These are phyloP conservation scores for Gephyroberyx darwinii DNA, from an alignment of 2,797 vertebrate species.

Conservation along the genomic window DNA sequence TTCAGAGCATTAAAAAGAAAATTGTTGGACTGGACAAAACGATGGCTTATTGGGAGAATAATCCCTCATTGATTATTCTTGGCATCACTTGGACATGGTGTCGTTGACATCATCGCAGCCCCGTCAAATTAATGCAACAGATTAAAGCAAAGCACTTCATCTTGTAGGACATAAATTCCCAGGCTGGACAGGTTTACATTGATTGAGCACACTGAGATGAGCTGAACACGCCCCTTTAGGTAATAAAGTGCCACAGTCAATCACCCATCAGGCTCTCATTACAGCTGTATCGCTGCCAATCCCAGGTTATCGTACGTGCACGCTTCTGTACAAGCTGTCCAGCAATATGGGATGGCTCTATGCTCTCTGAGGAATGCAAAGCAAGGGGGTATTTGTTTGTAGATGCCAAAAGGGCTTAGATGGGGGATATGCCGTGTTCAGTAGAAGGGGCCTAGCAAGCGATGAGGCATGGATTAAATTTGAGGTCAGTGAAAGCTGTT, in stretches of 20 bases:
- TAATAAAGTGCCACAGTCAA: conserved; percentile 68
- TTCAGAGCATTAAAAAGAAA: background rate
- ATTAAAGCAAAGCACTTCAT: conserved; percentile 54
- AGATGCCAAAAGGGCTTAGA: background rate
- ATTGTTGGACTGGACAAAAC: background rate
- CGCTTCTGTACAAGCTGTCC: conserved; percentile 41
- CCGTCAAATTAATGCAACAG: conserved; percentile 55
- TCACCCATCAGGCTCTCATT: conserved; percentile 62
- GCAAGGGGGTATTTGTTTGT: background rate
- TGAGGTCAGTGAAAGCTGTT: background rate
- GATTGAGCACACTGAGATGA: conserved; percentile 66
- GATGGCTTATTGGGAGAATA: conserved; percentile 6
- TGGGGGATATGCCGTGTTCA: background rate
- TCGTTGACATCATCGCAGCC: conserved; percentile 21
- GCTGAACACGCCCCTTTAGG: conserved; percentile 62
- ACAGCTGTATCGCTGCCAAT: conserved; percentile 46
- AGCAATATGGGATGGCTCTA: conserved; percentile 30
- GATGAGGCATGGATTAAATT: background rate
- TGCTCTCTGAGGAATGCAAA: conserved; percentile 15
- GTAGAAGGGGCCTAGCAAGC: background rate
- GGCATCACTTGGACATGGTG: conserved; percentile 23
- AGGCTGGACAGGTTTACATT: conserved; percentile 67
- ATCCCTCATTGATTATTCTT: conserved; percentile 28
- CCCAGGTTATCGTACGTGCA: conserved; percentile 2
- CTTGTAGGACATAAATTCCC: conserved; percentile 57